Evolutionary conservation across 2,113 vertebrate species (phyloP).

Genomic region (Scophthalmus maximus): DNA sequence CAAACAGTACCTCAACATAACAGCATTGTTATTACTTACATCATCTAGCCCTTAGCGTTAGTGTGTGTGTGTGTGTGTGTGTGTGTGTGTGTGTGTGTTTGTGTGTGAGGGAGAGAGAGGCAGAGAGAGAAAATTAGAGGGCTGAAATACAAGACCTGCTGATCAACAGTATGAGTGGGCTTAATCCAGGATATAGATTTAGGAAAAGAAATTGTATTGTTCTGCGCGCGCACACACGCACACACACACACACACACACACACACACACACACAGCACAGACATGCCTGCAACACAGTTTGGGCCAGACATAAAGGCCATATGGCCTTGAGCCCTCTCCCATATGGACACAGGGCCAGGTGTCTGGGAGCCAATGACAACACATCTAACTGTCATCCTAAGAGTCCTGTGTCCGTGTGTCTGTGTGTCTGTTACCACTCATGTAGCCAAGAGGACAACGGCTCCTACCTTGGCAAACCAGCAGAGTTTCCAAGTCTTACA

Average conservation of each 20-base stretch:
- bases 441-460: too few species aligned
- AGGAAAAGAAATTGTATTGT: constrained; percentile 18
- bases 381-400: constrained; percentile 49
- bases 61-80: background rate
- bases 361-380: constrained; percentile 48
- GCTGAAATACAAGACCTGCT: constrained; percentile 44
- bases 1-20: constrained; percentile 21
- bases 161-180: constrained; percentile 44
- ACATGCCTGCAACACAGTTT: constrained; percentile 21
- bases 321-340: constrained; percentile 53
- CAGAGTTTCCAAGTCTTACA: too few species aligned
- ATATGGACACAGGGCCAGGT: constrained; percentile 59
- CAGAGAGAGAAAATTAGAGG: constrained; percentile 22
- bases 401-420: constrained; percentile 21
- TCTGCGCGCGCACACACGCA: constrained; percentile 4
- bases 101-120: background rate
- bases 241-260: constrained; percentile 5
- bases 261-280: constrained; percentile 4
- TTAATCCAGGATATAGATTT: constrained; percentile 65
- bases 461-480: constrained; percentile 33
- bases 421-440: constrained; percentile 18
- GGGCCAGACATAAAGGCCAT: constrained; percentile 55
- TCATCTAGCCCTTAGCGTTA: too few species aligned
- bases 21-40: background rate
- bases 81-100: background rate